phyloP scores from a whole-genome alignment of 2,888 invertebrate species.

The Eucera pruinosa region DNA sequence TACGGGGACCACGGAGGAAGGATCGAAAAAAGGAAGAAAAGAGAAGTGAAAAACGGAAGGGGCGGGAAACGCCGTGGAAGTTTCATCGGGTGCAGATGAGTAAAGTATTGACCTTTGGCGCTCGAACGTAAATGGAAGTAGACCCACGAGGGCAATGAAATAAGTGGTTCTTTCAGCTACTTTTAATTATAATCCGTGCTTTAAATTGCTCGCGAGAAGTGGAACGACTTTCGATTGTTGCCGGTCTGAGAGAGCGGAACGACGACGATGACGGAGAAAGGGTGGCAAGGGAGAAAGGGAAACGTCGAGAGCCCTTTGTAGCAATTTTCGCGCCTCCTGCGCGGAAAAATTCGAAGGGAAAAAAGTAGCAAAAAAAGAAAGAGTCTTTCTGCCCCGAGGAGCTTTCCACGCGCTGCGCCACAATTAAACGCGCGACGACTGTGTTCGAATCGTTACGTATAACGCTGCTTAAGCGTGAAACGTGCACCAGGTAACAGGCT shows the following conservation, averaged over 20 bases:
- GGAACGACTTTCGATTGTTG: conserved; percentile 59
- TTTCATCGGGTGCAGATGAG: conserved; percentile 32
- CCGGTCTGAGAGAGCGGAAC: conserved; percentile 25
- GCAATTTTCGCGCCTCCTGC: conserved; percentile 58
- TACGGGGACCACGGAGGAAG: conserved; percentile 23
- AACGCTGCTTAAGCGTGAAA: conserved; percentile 39
- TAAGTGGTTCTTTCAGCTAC: conserved; percentile 50
- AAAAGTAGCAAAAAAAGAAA: conserved; percentile 28
- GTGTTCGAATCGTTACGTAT: conserved; percentile 52
- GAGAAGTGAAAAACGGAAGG: not conserved
- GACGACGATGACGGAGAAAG: not conserved
- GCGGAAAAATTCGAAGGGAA: conserved; percentile 50
- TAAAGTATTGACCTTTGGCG: conserved; percentile 44
- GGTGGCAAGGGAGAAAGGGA: conserved; percentile 13
- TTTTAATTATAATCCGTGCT: conserved; percentile 58
- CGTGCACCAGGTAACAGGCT: conserved; percentile 24
- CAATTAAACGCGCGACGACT: conserved; percentile 54
- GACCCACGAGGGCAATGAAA: conserved; percentile 38
- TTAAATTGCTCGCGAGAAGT: conserved; percentile 53
- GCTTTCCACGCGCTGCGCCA: conserved; percentile 32
- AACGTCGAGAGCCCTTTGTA: conserved; percentile 55
- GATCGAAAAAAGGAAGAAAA: too few relatives aligned
- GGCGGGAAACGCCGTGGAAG: not conserved
- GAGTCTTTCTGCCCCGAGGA: conserved; percentile 45
- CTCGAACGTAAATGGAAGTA: conserved; percentile 31